Percentiles rank a stretch among this genome's conserved stretches.
Conservation (phyloP, 2,113 vertebrate genomes). For the Ceyx cyanopectus region DNA sequence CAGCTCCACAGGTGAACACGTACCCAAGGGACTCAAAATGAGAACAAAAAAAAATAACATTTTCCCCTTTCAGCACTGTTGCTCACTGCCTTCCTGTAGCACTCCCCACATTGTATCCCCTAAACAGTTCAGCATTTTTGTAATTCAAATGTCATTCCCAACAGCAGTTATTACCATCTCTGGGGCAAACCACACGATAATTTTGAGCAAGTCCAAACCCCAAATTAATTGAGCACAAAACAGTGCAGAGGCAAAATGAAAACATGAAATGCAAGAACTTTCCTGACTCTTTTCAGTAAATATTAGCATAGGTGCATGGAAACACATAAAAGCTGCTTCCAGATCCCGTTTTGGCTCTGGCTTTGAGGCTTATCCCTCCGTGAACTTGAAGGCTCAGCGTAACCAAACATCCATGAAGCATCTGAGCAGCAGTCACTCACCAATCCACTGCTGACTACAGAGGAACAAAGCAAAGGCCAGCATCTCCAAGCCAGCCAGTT, state of each 20-base stretch:
- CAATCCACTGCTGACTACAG: not conserved
- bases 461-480: not conserved
- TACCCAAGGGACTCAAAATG: not conserved
- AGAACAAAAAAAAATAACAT: not conserved
- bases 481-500: not conserved
- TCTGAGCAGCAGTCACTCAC: not conserved
- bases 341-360: not conserved
- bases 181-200: not conserved
- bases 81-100: not conserved
- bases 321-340: not conserved
- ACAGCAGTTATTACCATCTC: not conserved
- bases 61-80: not conserved
- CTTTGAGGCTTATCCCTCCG: rapidly evolving
- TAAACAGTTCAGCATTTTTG: not conserved
- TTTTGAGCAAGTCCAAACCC: not conserved
- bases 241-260: not conserved
- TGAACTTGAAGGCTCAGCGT: not conserved
- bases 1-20: not conserved
- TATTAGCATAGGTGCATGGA: not conserved
- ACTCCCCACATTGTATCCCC: not conserved
- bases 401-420: not conserved
- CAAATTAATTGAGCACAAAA: not conserved
- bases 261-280: not conserved
- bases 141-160: not conserved
- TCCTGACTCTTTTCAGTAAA: not conserved